These are phyloP conservation scores for Cryptocephalus primarius DNA, from an alignment of 2,888 invertebrate genomes.

Conservation along the genomic window DNA sequence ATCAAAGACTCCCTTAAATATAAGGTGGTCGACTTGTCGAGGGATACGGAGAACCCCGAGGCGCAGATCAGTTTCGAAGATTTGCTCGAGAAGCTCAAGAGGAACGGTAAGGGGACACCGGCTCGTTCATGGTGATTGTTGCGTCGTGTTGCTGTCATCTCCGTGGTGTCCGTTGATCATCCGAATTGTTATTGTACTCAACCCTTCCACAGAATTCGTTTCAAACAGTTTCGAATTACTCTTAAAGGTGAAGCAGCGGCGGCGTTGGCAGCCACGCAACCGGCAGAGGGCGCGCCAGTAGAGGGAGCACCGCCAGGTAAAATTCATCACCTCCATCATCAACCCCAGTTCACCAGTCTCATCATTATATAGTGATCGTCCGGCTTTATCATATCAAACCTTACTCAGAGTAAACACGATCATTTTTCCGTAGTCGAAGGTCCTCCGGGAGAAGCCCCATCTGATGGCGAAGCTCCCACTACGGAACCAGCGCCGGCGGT, in stretches of 20 bases:
- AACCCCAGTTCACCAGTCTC: neutral
- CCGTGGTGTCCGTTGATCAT: neutral
- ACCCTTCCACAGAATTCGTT: neutral
- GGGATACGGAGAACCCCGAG: slow-evolving; percentile 16
- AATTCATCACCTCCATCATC: neutral
- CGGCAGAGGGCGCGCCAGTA: slow-evolving; percentile 13
- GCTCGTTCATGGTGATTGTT: slow-evolving; percentile 3
- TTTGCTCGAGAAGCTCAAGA: slow-evolving; percentile 22
- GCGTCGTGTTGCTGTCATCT: neutral
- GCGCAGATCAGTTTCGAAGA: slow-evolving; percentile 22
- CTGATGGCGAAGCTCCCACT: slow-evolving; percentile 17
- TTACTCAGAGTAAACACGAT: neutral
- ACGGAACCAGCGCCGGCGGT: slow-evolving; percentile 16
- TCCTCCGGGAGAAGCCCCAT: slow-evolving; percentile 15
- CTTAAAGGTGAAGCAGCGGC: slow-evolving; percentile 5
- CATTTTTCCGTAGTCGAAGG: slow-evolving; percentile 12
- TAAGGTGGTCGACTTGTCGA: slow-evolving; percentile 25
- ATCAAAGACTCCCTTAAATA: slow-evolving; percentile 28
- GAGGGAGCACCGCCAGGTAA: slow-evolving; percentile 12
- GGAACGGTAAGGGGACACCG: slow-evolving; percentile 16
- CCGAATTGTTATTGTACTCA: neutral
- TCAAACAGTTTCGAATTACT: neutral
- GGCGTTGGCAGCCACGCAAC: slow-evolving; percentile 2
- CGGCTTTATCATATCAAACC: neutral
- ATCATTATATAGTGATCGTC: neutral